Conservation (phyloP, 2,888 invertebrate genomes). For the Pasiphila rectangulata region DNA sequence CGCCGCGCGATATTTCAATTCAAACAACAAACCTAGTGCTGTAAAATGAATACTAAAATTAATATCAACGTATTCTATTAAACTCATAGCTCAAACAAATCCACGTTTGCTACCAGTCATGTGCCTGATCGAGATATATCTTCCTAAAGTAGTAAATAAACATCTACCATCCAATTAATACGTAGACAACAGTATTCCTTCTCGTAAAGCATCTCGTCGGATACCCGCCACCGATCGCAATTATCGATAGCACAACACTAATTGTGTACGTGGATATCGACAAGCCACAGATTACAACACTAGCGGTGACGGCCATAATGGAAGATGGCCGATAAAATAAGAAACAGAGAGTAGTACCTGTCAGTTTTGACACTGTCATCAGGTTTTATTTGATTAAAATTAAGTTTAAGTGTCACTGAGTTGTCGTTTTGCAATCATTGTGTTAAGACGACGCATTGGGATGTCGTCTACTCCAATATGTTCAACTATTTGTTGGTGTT, state of each 20-base stretch:
- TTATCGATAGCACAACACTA: constrained; percentile 70
- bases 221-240: constrained; percentile 58
- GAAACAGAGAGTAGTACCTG: constrained; percentile 12
- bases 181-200: constrained; percentile 27
- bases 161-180: constrained; percentile 29
- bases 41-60: too few species aligned
- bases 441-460: too few species aligned
- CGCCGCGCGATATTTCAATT: too few species aligned
- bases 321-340: constrained; percentile 33
- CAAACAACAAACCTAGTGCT: too few species aligned
- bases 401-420: constrained; percentile 1
- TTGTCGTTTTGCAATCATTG: constrained; percentile 1
- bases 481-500: too few species aligned
- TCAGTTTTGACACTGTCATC: constrained; percentile 22
- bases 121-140: constrained; percentile 21
- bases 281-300: constrained; percentile 27
- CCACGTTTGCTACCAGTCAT: not conserved
- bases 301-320: constrained; percentile 44
- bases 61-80: too few species aligned
- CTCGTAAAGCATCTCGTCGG: constrained; percentile 35
- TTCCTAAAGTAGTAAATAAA: constrained; percentile 28
- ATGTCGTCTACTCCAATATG: too few species aligned
- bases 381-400: constrained; percentile 14
- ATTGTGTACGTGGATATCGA: constrained; percentile 56
- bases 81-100: not conserved